A percentile compares a stretch with the other conserved stretches of the same genome.
phyloP scores from a whole-genome alignment of 1,140 invertebrate species.

The Procambarus virginalis region DNA sequence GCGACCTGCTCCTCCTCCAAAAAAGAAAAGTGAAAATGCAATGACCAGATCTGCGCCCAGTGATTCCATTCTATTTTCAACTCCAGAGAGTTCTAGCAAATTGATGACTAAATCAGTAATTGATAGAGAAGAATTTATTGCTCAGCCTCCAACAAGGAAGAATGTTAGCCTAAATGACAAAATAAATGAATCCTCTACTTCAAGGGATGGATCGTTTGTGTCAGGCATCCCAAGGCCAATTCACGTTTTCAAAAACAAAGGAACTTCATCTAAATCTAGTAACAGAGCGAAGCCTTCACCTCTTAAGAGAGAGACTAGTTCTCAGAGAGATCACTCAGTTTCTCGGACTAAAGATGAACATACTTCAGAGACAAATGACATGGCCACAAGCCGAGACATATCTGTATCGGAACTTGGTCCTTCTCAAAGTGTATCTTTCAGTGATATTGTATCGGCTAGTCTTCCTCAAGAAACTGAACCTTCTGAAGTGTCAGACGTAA shows the following conservation, averaged over 20 bases:
- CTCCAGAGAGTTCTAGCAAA: conserved; percentile 51
- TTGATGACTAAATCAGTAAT: conserved; percentile 68
- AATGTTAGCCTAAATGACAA: conserved; percentile 68
- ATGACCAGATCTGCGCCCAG: conserved; percentile 67
- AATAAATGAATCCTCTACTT: conserved; percentile 63
- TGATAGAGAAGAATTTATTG: conserved; percentile 64
- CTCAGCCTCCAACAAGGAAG: conserved; percentile 57
- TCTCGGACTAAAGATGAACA: conserved; percentile 41
- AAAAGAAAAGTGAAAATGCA: conserved; percentile 41
- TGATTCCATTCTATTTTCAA: conserved; percentile 55
- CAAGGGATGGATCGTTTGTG: conserved; percentile 47
- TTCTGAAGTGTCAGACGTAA: conserved; percentile 75
- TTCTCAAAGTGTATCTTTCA: conserved; percentile 47
- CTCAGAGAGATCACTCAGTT: conserved; percentile 15
- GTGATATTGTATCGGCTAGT: conserved; percentile 30
- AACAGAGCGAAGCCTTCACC: conserved; percentile 9
- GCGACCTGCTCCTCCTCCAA: conserved; percentile 28
- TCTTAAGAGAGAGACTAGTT: conserved; percentile 9
- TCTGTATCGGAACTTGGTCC: conserved; percentile 53
- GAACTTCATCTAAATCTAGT: conserved; percentile 8
- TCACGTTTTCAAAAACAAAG: conserved; percentile 34
- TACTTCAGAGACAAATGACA: conserved; percentile 51
- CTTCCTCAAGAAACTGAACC: conserved; percentile 41
- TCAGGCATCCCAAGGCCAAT: conserved; percentile 64
- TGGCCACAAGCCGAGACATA: conserved; percentile 47